Conservation (phyloP, 2,797 vertebrate species). For the Synaphobranchus kaupii region DNA sequence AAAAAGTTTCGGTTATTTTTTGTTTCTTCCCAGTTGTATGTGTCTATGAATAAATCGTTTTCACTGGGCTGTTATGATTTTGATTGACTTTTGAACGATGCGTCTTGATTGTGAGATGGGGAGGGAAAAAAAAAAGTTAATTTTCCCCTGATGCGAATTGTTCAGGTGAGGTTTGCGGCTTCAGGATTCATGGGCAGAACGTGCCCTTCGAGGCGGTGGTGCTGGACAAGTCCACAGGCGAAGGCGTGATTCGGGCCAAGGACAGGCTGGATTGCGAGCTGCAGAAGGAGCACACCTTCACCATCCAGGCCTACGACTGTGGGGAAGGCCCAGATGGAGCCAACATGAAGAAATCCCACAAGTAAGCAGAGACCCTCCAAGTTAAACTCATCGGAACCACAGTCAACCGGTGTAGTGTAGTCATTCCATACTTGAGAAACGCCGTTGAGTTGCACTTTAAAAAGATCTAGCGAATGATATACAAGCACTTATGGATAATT, state of each 20-base stretch:
- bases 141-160: constrained; percentile 8
- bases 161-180: constrained; percentile 98
- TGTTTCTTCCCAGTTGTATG: constrained; percentile 38
- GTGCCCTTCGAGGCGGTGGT: constrained; percentile 97
- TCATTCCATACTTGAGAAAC: neutral
- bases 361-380: constrained; percentile 75
- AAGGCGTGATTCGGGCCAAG: constrained; percentile 89
- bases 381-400: neutral
- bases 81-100: neutral
- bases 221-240: constrained; percentile 95
- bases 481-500: too few relatives aligned
- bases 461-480: too few relatives aligned
- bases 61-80: constrained; percentile 3
- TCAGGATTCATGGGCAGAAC: constrained; percentile 95
- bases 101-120: neutral
- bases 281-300: constrained; percentile 95
- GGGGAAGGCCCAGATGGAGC: constrained; percentile 90
- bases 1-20: constrained; percentile 72
- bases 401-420: too few relatives aligned
- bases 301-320: constrained; percentile 96
- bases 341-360: constrained; percentile 94
- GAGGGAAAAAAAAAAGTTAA: neutral
- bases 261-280: constrained; percentile 96
- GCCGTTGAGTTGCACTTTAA: neutral
- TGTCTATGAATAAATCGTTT: constrained; percentile 40